phyloP scores from a whole-genome alignment of 2,888 invertebrate species.

The Phytoseiulus persimilis region DNA sequence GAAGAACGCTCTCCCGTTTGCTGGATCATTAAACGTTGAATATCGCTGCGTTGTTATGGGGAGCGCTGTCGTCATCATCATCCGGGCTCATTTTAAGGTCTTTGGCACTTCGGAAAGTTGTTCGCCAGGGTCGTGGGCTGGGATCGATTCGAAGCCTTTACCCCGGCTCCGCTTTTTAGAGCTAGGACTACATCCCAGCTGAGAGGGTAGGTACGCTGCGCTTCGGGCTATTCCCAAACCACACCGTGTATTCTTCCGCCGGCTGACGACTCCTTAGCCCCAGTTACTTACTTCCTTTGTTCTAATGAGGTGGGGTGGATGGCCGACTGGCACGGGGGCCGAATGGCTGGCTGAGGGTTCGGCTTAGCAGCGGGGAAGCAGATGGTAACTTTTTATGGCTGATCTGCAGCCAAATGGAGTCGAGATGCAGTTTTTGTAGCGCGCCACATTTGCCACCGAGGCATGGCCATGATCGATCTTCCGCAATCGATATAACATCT shows the following conservation, averaged over 20 bases:
- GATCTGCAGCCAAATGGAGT: constrained; percentile 5
- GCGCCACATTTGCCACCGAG: constrained; percentile 5
- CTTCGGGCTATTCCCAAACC: constrained; percentile 5
- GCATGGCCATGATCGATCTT: neutral
- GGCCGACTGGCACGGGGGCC: neutral
- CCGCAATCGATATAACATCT: neutral
- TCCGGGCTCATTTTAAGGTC: neutral
- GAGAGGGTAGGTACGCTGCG: neutral
- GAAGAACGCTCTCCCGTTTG: neutral
- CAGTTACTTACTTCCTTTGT: constrained; percentile 21
- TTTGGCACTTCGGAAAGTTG: neutral
- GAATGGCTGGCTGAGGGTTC: neutral
- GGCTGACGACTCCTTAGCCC: neutral
- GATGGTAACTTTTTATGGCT: neutral
- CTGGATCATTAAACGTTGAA: neutral
- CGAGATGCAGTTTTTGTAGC: neutral
- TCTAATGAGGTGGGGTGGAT: constrained; percentile 32
- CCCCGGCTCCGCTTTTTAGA: neutral
- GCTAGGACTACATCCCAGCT: neutral
- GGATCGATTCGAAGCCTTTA: neutral
- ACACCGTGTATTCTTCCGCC: neutral
- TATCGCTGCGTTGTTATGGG: neutral
- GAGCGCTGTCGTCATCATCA: neutral
- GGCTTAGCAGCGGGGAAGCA: neutral
- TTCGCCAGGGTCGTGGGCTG: neutral